phyloP scores from a whole-genome alignment of 2,888 invertebrate genomes.

The Drosophila greeni region DNA sequence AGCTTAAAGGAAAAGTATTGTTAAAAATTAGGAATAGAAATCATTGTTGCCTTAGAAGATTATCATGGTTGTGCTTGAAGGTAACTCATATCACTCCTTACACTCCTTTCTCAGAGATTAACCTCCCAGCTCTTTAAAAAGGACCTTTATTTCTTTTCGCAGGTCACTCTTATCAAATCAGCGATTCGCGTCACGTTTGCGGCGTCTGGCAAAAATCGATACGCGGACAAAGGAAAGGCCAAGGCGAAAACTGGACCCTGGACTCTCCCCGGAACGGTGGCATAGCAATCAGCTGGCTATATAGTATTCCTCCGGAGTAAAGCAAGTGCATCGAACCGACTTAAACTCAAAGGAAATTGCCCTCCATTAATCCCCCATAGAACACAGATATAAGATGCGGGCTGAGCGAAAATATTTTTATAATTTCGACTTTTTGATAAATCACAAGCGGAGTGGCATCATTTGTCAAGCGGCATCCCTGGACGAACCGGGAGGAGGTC shows the following conservation, averaged over 20 bases:
- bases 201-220: conserved; percentile 67
- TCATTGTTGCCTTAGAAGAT: not conserved
- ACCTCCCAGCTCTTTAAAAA: conserved; percentile 28
- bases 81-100: not conserved
- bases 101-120: not conserved
- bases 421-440: conserved; percentile 61
- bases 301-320: not conserved
- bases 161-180: conserved; percentile 36
- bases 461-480: conserved; percentile 65
- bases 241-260: conserved; percentile 21
- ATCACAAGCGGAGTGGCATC: conserved; percentile 60
- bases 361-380: conserved; percentile 34
- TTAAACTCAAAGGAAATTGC: conserved; percentile 2
- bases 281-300: conserved; percentile 28
- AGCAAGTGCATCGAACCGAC: conserved; percentile 31
- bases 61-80: not conserved
- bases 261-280: conserved; percentile 1
- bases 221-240: conserved; percentile 40
- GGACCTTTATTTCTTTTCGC: conserved; percentile 15
- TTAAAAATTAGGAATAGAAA: not conserved
- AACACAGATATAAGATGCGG: conserved; percentile 28
- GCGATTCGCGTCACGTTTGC: conserved; percentile 64
- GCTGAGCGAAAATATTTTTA: conserved; percentile 40
- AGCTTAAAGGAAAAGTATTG: not conserved
- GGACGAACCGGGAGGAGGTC: conserved; percentile 6